Evolutionary conservation across 2,888 invertebrate genomes (phyloP), one percentile per base, ranked within the genome.

Genomic region (Drosophila fulvimacula): DNA sequence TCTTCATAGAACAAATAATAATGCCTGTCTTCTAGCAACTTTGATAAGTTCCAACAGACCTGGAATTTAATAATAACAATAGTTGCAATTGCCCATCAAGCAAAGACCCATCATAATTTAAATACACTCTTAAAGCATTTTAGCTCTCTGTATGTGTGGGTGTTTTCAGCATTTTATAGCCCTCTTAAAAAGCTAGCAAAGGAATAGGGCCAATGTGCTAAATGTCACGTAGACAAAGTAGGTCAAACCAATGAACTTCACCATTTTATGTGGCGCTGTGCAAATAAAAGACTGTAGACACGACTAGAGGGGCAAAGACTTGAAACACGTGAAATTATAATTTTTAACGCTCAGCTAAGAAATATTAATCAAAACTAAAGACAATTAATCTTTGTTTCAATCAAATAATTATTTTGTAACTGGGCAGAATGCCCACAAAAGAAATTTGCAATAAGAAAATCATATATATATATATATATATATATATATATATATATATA

Each of bases 371-470:
- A 58, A 70, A 69, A 78, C 71, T 68, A 65, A 76, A 69, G 56
- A 61, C 59, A 79, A 82, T 83, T 73, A 79, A 86, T 86, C 73
- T 79, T 76, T 56, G 68, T 44, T 71, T 71, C 55, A 73, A 59
- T 63, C 46, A 57, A 60, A 68, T 48, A 49, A 57, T 63, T 34
- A 62, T 62, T 75, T 48, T n/a, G 27, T 41, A 65, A 56, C 42
- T 79, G 83, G 86, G 86, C 82, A 81, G 21, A 39, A 4, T 86
- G 86, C 83, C 81, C 82, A 68, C 36, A 19, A 69, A 49, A n/a
- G 42, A 51, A 46, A 60, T 27, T 24, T 68, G 59, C 52, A 39
- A 39, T 36, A 42, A 42, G 61, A 61, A 56, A 52, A 51, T 10
- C 9, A 30, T 10, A 2, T 30, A 30, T 10, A 30, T 30, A 30